Evolutionary conservation across 2,113 vertebrate genomes (phyloP).

Genomic region (Podilymbus podiceps): DNA sequence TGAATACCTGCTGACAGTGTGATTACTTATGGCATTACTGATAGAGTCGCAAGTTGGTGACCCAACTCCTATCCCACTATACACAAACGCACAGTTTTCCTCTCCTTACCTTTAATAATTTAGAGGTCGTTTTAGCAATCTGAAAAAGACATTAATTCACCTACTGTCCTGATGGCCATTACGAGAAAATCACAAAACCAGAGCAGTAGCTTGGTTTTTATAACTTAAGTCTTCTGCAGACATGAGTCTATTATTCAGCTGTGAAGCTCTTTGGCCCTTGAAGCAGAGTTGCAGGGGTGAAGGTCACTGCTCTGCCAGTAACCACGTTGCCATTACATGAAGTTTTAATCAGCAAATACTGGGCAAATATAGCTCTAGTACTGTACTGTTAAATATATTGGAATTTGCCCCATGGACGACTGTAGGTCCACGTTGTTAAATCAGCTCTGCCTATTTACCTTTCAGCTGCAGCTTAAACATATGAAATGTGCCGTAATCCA

Average conservation of each 20-base stretch:
- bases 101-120: not conserved
- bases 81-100: not conserved
- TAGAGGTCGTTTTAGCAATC: not conserved
- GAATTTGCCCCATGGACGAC: conserved; percentile 13
- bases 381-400: conserved; percentile 13
- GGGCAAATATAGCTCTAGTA: not conserved
- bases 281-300: not conserved
- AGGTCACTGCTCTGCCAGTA: conserved; percentile 24
- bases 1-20: not conserved
- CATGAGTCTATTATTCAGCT: not conserved
- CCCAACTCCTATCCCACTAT: not conserved
- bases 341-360: conserved; percentile 36
- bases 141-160: not conserved
- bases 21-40: not conserved
- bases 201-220: conserved; percentile 1
- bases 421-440: not conserved
- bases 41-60: not conserved
- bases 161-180: not conserved
- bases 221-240: not conserved
- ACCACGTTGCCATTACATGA: not conserved
- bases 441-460: not conserved
- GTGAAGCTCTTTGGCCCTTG: not conserved
- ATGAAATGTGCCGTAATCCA: not conserved
- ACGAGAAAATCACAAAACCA: conserved; percentile 10
- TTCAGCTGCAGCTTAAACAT: conserved; percentile 17